Evolutionary conservation across 1,140 invertebrate genomes (phyloP).

Genomic region (Belonocnema kinseyi): DNA sequence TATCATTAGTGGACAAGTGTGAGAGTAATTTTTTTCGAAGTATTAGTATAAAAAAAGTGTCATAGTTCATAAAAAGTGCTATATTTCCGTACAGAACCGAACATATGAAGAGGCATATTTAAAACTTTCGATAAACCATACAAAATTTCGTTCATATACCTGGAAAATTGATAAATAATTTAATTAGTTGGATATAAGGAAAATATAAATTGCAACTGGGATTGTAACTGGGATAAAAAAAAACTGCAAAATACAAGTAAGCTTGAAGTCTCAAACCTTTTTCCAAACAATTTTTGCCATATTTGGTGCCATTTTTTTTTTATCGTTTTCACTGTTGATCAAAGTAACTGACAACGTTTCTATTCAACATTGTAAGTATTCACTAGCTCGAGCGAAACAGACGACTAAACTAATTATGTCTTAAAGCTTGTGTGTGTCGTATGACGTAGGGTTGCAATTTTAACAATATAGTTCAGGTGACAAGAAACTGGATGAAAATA

Average conservation of each 20-base stretch:
- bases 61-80: no score
- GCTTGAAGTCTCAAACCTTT: slow-evolving; percentile 54
- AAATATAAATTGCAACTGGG: neutral
- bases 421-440: slow-evolving; percentile 37
- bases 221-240: neutral
- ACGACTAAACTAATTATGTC: slow-evolving; percentile 60
- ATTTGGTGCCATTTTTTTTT: slow-evolving; percentile 5
- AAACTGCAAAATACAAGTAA: neutral
- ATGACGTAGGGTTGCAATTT: slow-evolving; percentile 45
- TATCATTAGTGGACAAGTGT: no score
- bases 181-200: neutral
- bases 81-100: no score
- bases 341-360: neutral
- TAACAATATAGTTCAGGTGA: slow-evolving; percentile 16
- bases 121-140: no score
- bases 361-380: slow-evolving; percentile 61
- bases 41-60: no score
- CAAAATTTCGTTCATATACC: no score
- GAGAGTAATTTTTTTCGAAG: no score
- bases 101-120: no score
- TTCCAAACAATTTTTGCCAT: slow-evolving; percentile 58
- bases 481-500: neutral
- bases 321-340: slow-evolving; percentile 27
- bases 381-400: slow-evolving; percentile 35
- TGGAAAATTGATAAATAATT: no score